phyloP scores from a whole-genome alignment of 2,797 vertebrate species.

The Neosilurus hyrtlii region DNA sequence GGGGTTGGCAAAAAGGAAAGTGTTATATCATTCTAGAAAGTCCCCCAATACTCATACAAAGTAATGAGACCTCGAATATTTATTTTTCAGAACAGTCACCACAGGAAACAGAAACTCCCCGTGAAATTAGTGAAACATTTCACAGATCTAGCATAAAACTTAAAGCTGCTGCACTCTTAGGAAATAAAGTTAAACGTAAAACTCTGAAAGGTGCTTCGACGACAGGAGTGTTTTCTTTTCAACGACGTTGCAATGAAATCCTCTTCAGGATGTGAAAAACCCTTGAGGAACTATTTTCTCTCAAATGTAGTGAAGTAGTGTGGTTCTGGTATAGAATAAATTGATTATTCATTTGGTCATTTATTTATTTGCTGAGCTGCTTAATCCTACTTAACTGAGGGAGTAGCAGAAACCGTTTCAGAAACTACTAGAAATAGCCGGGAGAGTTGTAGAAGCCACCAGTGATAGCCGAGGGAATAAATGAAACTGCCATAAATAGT shows the following conservation, averaged over 20 bases:
- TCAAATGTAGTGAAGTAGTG: background rate
- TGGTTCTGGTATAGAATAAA: background rate
- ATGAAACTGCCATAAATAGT: no score
- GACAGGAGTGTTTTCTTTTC: background rate
- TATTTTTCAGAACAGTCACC: background rate
- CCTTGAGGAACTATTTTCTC: background rate
- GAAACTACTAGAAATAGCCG: no score
- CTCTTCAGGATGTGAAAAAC: background rate
- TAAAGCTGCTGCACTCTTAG: background rate
- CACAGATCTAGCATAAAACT: constrained; percentile 4
- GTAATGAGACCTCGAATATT: background rate
- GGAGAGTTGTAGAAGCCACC: no score
- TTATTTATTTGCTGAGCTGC: no score
- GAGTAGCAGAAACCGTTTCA: no score
- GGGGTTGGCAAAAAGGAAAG: no score
- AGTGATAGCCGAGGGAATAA: no score
- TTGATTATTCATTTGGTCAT: background rate
- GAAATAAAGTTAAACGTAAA: background rate
- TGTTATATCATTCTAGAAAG: background rate
- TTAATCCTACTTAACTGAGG: no score
- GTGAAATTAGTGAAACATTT: background rate
- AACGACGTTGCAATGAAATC: background rate
- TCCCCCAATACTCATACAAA: background rate
- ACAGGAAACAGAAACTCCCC: background rate
- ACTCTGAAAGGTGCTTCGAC: background rate